Evolutionary conservation across 2,113 vertebrate species (phyloP), one percentile per base, ranked within the genome.

Genomic region (Dolichotis patagonum): DNA sequence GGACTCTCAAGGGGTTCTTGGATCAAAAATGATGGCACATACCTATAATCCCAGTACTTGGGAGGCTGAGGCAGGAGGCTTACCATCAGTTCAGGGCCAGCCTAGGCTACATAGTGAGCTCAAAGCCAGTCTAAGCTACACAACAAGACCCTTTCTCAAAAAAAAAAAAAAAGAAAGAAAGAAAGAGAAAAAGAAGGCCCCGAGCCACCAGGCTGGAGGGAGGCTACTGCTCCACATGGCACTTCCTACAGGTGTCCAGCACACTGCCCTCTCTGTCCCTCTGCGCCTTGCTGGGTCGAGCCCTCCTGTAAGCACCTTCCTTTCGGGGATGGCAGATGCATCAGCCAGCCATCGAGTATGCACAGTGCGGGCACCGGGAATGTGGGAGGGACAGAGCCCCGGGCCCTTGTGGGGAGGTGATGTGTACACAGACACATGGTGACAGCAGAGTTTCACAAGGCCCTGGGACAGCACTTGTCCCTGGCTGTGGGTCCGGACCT

Each of bases 271-370:
- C 22, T 1, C 26, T 49, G 13, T 14, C 38, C 71, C 43, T 17
- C 28, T 0, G 3, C 22, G 1, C 49, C 67, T 22, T 7, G 78
- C n/a, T 26, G 7, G n/a, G n/a, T n/a, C n/a, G 20, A 3, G 0
- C 28, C 41, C 52, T 69, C 77, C 28, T n/a, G 43, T 14, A 73
- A 12, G 49, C 7, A n/a, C 41, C 12, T 38, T 17, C 52, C n/a
- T 41, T 78, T 26, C 14, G 2, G 30, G 17, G 52, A 56, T 19
- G 14, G 16, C 0, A 5, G 71, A 35, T 2, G 6, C 38, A 24
- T 9, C 58, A 58, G 7, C 11, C 46, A 38, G 17, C 2, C 67
- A 22, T 7, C 86, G 52, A 32, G 58, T 38, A 1, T 6, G 56
- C 75, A 58, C 35, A 43, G 81, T 35, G 0, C 17, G 3, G 63